Percentiles rank a stretch among this genome's conserved stretches.
phyloP scores from a whole-genome alignment of 2,888 invertebrate species.

The Achlya flavicornis region DNA sequence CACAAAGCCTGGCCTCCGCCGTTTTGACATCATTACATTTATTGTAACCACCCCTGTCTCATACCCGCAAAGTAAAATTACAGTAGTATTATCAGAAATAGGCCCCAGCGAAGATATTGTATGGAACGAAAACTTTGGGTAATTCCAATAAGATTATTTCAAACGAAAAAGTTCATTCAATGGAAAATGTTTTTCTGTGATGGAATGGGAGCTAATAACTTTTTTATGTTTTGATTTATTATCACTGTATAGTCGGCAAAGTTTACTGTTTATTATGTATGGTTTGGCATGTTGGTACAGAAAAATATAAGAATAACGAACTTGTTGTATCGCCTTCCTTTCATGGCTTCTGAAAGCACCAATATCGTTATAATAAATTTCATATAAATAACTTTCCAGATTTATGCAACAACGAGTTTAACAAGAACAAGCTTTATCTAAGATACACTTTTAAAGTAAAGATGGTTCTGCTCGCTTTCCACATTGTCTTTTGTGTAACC shows the following conservation, averaged over 20 bases:
- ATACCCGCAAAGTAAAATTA: constrained; percentile 47
- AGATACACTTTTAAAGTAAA: constrained; percentile 13
- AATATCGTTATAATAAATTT: too few relatives aligned
- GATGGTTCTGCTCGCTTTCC: constrained; percentile 43
- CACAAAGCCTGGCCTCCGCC: constrained; percentile 46
- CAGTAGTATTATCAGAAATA: constrained; percentile 44
- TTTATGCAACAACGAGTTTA: too few relatives aligned
- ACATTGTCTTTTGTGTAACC: constrained; percentile 59
- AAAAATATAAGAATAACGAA: too few relatives aligned
- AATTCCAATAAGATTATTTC: constrained; percentile 15
- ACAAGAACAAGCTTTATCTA: neutral
- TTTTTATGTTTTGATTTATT: neutral
- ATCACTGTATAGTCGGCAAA: neutral
- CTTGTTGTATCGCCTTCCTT: too few relatives aligned
- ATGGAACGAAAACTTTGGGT: constrained; percentile 17
- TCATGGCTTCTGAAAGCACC: too few relatives aligned
- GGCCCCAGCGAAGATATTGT: neutral
- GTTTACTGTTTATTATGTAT: constrained; percentile 1
- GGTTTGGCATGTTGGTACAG: neutral
- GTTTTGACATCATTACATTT: constrained; percentile 74
- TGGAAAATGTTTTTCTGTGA: neutral
- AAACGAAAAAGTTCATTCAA: neutral
- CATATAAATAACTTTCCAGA: too few relatives aligned
- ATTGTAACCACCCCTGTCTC: constrained; percentile 62
- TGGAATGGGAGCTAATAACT: neutral